phyloP scores from a whole-genome alignment of 2,113 vertebrate genomes.

The Gavia stellata region DNA sequence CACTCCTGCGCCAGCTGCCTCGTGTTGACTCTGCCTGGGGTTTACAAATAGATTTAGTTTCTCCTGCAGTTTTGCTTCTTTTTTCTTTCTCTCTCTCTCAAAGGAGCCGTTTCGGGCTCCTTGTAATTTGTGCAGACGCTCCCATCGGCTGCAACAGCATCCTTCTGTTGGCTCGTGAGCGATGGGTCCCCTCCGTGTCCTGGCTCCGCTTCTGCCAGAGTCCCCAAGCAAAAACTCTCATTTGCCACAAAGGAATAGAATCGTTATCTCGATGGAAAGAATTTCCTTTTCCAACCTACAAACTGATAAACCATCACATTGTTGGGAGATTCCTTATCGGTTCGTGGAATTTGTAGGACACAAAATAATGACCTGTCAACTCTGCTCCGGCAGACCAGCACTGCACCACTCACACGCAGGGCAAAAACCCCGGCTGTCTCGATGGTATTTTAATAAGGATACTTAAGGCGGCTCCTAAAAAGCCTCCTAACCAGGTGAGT shows the following conservation, averaged over 20 bases:
- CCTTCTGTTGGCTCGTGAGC: background rate
- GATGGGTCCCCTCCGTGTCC: background rate
- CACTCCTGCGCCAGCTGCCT: background rate
- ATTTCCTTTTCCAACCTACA: constrained; percentile 44
- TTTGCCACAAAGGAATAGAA: constrained; percentile 55
- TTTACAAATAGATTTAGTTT: constrained; percentile 4
- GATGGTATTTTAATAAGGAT: background rate
- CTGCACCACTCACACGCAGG: background rate
- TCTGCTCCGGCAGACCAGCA: background rate
- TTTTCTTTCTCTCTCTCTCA: background rate
- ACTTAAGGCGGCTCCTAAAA: background rate
- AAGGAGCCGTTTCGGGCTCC: background rate
- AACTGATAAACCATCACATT: constrained; percentile 45
- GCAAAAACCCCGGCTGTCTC: background rate
- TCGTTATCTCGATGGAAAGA: constrained; percentile 58
- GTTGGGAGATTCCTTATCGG: constrained; percentile 33
- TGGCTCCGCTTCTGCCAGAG: background rate
- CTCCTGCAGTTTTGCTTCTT: background rate
- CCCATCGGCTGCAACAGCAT: background rate
- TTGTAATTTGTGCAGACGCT: background rate
- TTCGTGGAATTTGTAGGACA: constrained; percentile 10
- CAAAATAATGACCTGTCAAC: constrained; percentile 44
- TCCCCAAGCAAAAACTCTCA: constrained; percentile 18
- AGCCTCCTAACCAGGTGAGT: background rate
- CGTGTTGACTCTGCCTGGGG: background rate